Evolutionary conservation across 2,888 invertebrate species (phyloP).

Genomic region (Listrodromus nycthemerus): DNA sequence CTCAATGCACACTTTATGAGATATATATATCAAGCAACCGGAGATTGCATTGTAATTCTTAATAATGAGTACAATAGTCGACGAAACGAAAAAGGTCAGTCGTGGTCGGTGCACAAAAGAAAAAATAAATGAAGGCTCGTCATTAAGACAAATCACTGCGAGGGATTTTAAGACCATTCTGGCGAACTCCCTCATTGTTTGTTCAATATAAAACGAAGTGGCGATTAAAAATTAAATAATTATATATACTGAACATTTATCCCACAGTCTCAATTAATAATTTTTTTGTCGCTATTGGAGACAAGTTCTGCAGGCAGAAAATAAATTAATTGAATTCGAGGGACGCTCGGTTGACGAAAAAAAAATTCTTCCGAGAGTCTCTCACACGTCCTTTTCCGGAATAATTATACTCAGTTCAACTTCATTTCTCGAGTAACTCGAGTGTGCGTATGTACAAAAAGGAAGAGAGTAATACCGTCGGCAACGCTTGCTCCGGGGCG

Average conservation of each 20-base stretch:
- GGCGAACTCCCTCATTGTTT: background rate
- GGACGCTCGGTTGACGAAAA: background rate
- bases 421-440: slow-evolving; percentile 55
- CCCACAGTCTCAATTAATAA: background rate
- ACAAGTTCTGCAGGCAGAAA: background rate
- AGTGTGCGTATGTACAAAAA: slow-evolving; percentile 51
- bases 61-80: background rate
- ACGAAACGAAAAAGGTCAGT: background rate
- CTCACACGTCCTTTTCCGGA: slow-evolving; percentile 40
- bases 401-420: slow-evolving; percentile 45
- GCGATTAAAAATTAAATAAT: background rate
- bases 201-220: background rate
- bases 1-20: slow-evolving; percentile 12
- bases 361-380: slow-evolving; percentile 1
- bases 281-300: background rate
- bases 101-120: too few species aligned
- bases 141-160: background rate
- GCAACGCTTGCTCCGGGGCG: slow-evolving; percentile 44
- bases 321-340: slow-evolving; percentile 7
- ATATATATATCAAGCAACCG: slow-evolving; percentile 14
- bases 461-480: slow-evolving; percentile 35
- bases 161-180: background rate
- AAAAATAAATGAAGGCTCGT: background rate
- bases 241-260: background rate
- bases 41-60: slow-evolving; percentile 15